These are phyloP conservation scores for Megalops atlanticus DNA, from an alignment of 2,113 vertebrate species.

Conservation along the genomic window DNA sequence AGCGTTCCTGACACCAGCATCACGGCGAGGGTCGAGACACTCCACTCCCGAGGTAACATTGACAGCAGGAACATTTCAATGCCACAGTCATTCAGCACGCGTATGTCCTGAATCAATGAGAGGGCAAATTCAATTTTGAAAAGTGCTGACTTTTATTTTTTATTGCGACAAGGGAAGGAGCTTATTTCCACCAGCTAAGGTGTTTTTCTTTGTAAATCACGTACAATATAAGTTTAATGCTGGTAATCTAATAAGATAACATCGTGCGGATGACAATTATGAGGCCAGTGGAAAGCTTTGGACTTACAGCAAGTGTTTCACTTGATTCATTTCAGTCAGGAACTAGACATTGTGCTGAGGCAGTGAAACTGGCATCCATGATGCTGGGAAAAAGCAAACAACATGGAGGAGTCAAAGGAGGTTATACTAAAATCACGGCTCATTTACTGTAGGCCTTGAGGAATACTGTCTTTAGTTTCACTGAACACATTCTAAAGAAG, in stretches of 20 bases:
- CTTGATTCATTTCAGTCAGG: background rate
- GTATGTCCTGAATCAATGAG: background rate
- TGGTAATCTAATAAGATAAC: background rate
- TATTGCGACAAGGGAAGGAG: background rate
- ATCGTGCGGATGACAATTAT: background rate
- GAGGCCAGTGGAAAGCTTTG: no score
- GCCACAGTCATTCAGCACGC: background rate
- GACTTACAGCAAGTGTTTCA: background rate
- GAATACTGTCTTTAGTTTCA: no score
- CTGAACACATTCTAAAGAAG: no score
- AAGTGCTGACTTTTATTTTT: constrained; percentile 8
- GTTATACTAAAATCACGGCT: no score
- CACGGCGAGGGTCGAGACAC: background rate
- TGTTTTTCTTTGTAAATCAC: constrained; percentile 7
- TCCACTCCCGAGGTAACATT: background rate
- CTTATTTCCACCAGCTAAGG: background rate
- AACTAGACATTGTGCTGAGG: background rate
- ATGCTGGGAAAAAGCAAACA: no score
- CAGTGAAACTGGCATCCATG: background rate
- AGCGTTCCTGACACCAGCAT: background rate
- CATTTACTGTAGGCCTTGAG: no score
- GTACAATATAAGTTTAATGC: constrained; percentile 8
- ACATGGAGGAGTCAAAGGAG: no score
- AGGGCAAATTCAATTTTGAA: background rate
- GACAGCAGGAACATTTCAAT: background rate